Base-by-base conservation (phyloP, 2,797 vertebrate genomes). In the Danio jaintianensis region DNA sequence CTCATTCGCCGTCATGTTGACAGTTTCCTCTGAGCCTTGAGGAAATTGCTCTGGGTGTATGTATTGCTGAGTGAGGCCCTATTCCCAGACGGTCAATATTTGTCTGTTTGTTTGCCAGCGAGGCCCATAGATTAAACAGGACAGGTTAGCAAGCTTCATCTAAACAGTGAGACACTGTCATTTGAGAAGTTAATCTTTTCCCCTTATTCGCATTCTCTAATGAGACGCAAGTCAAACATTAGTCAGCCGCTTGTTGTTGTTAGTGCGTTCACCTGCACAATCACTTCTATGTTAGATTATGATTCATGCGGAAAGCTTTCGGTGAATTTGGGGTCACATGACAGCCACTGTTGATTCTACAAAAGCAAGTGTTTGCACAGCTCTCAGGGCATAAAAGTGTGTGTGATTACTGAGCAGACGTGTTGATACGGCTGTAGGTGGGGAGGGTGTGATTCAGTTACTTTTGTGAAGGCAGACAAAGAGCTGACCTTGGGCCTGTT, bases 51-150 rank as follows among this genome's bases (percentile, higher is more conserved):
- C 71, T 50, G 81, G 63, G 78, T 78, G 75, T 80, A 79, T 59
- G 75, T 84, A 87, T 84, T 79, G 82, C 48, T 78, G 83, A 84
- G 77, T 83, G 73, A 82, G 67, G 83, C 85, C 88, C 75, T 29
- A 91, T 89, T 87, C 84, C 87, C 86, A 90, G 89, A 91, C 90
- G 87, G 90, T 92, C 92, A 94, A 92, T 93, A 92, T 93, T 93
- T 92, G 88, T 88, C 84, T 92, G 84, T 85, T 88, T 83, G 86
- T 89, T 90, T 91, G 90, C 90, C 89, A 88, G 88, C 89, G 86
- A 88, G 87, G 90, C 83, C 86, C 90, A 92, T 89, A 91, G 89
- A 92, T 88, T 87, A 89, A 88, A 90, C 80, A 86, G 86, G 52
- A 85, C 87, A 89, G 92, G 90, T 87, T 89, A 89, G 87, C 87